Conservation (phyloP, 2,888 invertebrate species). For the Calliscelio sp. region DNA sequence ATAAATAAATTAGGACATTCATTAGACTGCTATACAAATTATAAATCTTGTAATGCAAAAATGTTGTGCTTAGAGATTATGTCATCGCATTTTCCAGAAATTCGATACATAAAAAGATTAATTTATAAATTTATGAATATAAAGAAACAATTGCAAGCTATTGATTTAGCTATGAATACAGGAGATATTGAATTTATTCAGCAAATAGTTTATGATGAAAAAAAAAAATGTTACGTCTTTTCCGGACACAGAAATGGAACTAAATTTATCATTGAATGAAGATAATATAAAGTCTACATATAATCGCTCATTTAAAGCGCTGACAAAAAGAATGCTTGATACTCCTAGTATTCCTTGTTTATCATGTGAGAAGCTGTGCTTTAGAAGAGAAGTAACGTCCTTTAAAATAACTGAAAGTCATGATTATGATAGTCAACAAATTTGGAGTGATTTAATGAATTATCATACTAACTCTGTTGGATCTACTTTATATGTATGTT, state of each 20-base stretch:
- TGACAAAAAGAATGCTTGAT: background rate
- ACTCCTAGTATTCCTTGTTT: slow-evolving; percentile 1
- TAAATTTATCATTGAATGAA: slow-evolving; percentile 3
- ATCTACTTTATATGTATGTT: slow-evolving; percentile 47
- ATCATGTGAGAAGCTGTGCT: too few species aligned
- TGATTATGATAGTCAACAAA: slow-evolving; percentile 1
- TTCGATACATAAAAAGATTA: too few species aligned
- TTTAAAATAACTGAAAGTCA: background rate
- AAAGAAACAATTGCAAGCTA: slow-evolving; percentile 11
- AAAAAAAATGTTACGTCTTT: background rate
- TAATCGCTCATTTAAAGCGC: background rate
- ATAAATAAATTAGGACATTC: slow-evolving; percentile 36
- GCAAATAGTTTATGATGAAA: slow-evolving; percentile 18
- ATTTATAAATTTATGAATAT: slow-evolving; percentile 47
- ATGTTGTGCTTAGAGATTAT: slow-evolving; percentile 9
- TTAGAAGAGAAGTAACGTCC: background rate
- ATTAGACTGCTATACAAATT: slow-evolving; percentile 1
- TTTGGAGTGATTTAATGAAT: slow-evolving; percentile 3
- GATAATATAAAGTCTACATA: background rate
- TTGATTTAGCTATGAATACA: slow-evolving; percentile 40
- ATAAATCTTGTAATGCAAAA: too few species aligned
- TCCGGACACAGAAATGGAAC: background rate
- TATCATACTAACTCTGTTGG: background rate
- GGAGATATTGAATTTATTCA: slow-evolving; percentile 26
- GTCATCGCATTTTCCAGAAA: slow-evolving; percentile 27